These are phyloP conservation scores for Prietella phreatophila DNA, from an alignment of 2,113 vertebrate genomes.

Conservation along the genomic window DNA sequence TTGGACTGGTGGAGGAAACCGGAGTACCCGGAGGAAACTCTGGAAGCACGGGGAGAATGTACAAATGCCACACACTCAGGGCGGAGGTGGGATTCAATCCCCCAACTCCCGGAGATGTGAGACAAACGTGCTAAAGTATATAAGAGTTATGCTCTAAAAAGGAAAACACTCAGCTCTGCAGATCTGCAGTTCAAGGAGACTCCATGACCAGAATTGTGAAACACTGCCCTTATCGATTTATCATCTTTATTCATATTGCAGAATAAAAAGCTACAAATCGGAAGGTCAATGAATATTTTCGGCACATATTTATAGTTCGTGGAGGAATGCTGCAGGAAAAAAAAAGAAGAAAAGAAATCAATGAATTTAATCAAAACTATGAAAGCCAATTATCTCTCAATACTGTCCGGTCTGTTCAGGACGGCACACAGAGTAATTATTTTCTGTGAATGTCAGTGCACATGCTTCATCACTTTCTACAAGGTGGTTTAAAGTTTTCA, in stretches of 20 bases:
- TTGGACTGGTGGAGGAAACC: too few relatives aligned
- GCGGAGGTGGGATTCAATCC: too few relatives aligned
- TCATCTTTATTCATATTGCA: constrained; percentile 26
- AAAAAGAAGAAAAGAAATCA: constrained; percentile 38
- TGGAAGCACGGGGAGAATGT: too few relatives aligned
- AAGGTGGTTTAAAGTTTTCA: neutral
- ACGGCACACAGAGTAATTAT: neutral
- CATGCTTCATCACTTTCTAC: constrained; percentile 13
- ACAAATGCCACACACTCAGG: too few relatives aligned
- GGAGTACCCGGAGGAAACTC: too few relatives aligned
- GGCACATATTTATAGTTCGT: constrained; percentile 21
- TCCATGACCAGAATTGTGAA: neutral
- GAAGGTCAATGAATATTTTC: constrained; percentile 16
- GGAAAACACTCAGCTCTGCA: neutral
- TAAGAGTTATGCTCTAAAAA: neutral
- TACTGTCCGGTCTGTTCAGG: constrained; percentile 12
- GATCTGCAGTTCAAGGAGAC: neutral
- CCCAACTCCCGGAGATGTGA: too few relatives aligned
- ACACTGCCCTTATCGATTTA: neutral
- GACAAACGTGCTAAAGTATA: too few relatives aligned
- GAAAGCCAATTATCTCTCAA: constrained; percentile 44
- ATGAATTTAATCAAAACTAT: constrained; percentile 46
- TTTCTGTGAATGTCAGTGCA: constrained; percentile 36
- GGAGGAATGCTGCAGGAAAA: neutral
- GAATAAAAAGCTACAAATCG: neutral